These are phyloP conservation scores for Lordiphosa andalusiaca DNA, from an alignment of 2,888 invertebrate genomes.

Conservation along the genomic window DNA sequence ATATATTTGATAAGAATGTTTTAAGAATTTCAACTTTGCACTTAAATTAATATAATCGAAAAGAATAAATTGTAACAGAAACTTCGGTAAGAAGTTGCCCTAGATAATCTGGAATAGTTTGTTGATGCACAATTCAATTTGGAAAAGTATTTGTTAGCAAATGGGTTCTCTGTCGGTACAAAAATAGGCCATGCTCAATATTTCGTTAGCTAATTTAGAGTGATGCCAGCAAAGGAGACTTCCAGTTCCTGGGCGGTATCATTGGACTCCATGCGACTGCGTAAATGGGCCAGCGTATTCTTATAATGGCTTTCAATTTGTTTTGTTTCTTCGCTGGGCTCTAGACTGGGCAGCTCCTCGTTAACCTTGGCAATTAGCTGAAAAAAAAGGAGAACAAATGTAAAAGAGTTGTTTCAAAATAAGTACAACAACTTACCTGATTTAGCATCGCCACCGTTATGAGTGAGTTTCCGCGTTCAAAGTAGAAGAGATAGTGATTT, in stretches of 20 bases:
- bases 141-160: constrained; percentile 14
- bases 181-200: constrained; percentile 44
- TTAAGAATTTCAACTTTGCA: constrained; percentile 52
- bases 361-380: constrained; percentile 95
- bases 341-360: constrained; percentile 95
- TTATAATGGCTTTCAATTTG: constrained; percentile 97
- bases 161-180: constrained; percentile 37
- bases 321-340: constrained; percentile 96
- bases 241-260: constrained; percentile 79
- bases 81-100: constrained; percentile 27
- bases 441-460: constrained; percentile 83
- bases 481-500: constrained; percentile 95
- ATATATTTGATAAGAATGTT: constrained; percentile 12
- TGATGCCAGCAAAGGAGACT: constrained; percentile 80
- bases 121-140: constrained; percentile 28
- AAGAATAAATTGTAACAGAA: constrained; percentile 31
- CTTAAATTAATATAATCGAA: constrained; percentile 51
- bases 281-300: constrained; percentile 91
- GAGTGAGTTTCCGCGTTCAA: constrained; percentile 90
- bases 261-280: constrained; percentile 82
- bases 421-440: constrained; percentile 78
- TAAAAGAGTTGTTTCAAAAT: background rate
- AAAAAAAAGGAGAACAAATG: constrained; percentile 22
- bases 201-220: constrained; percentile 73
- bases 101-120: constrained; percentile 34